These are phyloP conservation scores for Pelvicachromis taeniatus DNA, from an alignment of 2,113 vertebrate species.

Conservation along the genomic window DNA sequence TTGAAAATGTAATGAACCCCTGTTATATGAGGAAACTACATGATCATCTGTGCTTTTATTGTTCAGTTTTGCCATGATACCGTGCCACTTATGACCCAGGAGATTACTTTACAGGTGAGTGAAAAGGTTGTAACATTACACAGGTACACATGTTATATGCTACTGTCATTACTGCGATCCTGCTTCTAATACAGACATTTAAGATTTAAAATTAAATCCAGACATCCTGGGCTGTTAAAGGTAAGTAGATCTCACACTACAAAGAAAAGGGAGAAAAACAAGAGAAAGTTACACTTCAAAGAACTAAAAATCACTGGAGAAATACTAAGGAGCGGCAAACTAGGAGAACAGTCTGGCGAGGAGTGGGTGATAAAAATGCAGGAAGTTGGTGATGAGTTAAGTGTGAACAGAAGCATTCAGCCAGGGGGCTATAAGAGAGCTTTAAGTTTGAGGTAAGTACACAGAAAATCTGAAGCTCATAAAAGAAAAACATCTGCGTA, in stretches of 20 bases:
- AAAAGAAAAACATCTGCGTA: background rate
- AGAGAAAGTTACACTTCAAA: background rate
- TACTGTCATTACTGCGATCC: background rate
- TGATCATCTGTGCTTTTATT: too few relatives aligned
- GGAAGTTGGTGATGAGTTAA: background rate
- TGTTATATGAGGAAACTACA: too few relatives aligned
- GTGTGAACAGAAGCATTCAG: background rate
- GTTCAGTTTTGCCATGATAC: too few relatives aligned
- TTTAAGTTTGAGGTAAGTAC: too few relatives aligned
- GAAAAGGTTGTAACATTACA: background rate
- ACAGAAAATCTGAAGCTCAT: too few relatives aligned
- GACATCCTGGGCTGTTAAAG: background rate
- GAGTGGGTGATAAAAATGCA: background rate
- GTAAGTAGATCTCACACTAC: background rate
- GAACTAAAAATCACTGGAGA: background rate
- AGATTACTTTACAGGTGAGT: too few relatives aligned
- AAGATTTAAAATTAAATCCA: background rate
- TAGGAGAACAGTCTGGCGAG: rapidly evolving
- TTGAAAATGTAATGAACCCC: too few relatives aligned
- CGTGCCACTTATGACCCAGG: too few relatives aligned
- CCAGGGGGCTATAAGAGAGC: background rate
- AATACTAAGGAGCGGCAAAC: background rate
- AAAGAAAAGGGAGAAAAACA: too few relatives aligned
- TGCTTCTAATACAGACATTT: background rate
- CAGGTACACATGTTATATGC: background rate